Evolutionary conservation across 2,797 vertebrate species (phyloP).

Genomic region (Anniella stebbinsi): DNA sequence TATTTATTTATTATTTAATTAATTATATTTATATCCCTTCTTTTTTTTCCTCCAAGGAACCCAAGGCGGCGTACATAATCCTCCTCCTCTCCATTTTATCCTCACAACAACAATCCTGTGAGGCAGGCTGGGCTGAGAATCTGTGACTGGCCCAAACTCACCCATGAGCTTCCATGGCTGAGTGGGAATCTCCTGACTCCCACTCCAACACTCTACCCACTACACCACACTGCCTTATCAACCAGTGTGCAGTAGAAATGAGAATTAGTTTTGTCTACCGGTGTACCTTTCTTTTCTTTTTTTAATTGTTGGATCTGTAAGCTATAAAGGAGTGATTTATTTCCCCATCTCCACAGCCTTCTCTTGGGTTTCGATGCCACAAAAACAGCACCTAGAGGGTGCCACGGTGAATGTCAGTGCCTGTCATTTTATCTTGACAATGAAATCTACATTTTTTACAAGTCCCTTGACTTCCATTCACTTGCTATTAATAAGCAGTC

Average conservation of each 20-base stretch:
- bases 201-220: too few species aligned
- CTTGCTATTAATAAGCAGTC: slow-evolving; percentile 49
- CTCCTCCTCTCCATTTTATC: too few species aligned
- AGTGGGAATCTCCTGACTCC: too few species aligned
- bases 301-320: not conserved
- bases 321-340: slow-evolving; percentile 3
- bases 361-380: slow-evolving; percentile 2
- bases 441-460: slow-evolving; percentile 58
- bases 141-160: too few species aligned
- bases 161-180: too few species aligned
- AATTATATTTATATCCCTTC: too few species aligned
- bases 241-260: not conserved
- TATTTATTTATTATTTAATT: too few species aligned
- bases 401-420: not conserved
- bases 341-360: not conserved
- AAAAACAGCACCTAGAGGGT: slow-evolving; percentile 8
- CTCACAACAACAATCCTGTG: too few species aligned
- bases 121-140: too few species aligned
- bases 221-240: not conserved
- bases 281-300: slow-evolving; percentile 10
- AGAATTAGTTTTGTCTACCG: not conserved
- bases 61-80: too few species aligned
- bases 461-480: slow-evolving; percentile 54
- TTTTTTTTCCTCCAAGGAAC: too few species aligned
- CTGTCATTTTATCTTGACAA: slow-evolving; percentile 56